Percentiles rank a stretch among this genome's conserved stretches.
These are phyloP conservation scores for Itoplectis maculator DNA, from an alignment of 2,888 invertebrate species.

Conservation along the genomic window DNA sequence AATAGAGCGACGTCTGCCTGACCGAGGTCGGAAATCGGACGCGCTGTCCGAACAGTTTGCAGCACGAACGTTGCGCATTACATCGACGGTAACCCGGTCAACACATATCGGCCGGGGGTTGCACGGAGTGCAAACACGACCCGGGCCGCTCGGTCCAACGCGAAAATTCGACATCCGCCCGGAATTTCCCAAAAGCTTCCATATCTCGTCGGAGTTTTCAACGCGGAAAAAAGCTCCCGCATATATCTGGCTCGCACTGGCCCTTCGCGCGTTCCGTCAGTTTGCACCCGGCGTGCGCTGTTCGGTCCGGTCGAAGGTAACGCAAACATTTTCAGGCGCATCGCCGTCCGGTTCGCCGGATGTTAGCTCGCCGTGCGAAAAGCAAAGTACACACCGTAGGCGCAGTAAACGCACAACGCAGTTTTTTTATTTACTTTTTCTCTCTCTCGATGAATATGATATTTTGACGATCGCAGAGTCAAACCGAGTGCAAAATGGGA, in stretches of 20 bases:
- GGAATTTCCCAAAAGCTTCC: conserved; percentile 13
- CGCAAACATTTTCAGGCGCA: conserved; percentile 34
- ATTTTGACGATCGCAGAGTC: not conserved
- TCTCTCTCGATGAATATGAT: not conserved
- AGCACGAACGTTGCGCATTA: not conserved
- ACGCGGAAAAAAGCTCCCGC: not conserved
- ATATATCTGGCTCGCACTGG: not conserved
- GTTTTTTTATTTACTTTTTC: conserved; percentile 13
- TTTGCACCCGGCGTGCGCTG: conserved; percentile 4
- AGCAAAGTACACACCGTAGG: not conserved
- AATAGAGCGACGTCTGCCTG: not conserved
- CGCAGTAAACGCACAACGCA: conserved; percentile 13
- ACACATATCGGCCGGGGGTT: conserved; percentile 3
- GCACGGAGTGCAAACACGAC: conserved; percentile 4
- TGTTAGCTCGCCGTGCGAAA: not conserved
- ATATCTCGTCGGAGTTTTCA: conserved; percentile 13
- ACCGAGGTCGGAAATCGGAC: not conserved
- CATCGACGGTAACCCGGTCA: not conserved
- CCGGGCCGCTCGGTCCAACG: not conserved
- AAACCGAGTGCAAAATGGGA: not conserved
- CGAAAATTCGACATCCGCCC: not conserved
- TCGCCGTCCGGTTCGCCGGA: conserved; percentile 30
- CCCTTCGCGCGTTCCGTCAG: not conserved
- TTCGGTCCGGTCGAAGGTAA: conserved; percentile 2
- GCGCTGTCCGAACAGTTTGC: not conserved